Evolutionary conservation across 2,797 vertebrate species (phyloP).

Genomic region (Florisuga fusca): DNA sequence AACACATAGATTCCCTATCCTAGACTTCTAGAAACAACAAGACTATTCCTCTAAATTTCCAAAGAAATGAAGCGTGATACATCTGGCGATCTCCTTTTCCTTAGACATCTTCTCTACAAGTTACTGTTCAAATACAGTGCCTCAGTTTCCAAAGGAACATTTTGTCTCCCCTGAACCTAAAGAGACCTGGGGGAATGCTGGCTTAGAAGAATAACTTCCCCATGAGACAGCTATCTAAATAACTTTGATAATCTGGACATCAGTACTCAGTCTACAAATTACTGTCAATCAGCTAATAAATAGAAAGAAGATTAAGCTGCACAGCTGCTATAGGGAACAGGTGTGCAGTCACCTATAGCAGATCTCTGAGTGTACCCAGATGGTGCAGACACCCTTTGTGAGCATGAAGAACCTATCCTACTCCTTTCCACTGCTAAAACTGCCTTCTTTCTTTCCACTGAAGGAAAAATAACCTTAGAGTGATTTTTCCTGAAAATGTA

Average conservation of each 20-base stretch:
- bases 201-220: background rate
- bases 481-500: background rate
- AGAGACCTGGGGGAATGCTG: background rate
- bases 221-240: background rate
- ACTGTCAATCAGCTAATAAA: background rate
- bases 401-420: background rate
- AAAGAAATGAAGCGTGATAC: background rate
- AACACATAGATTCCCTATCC: rapidly evolving
- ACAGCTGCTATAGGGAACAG: background rate
- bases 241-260: background rate
- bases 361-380: background rate
- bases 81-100: background rate
- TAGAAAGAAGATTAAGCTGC: background rate
- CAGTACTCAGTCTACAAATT: background rate
- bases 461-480: background rate
- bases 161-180: background rate
- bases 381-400: background rate
- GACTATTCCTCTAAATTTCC: background rate
- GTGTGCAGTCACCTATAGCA: background rate
- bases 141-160: background rate
- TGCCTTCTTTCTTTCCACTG: background rate
- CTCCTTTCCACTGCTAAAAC: background rate
- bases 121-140: background rate
- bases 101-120: background rate
- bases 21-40: background rate